These are phyloP conservation scores for Trichogramma evanescens DNA, from an alignment of 2,888 invertebrate species.

Conservation along the genomic window DNA sequence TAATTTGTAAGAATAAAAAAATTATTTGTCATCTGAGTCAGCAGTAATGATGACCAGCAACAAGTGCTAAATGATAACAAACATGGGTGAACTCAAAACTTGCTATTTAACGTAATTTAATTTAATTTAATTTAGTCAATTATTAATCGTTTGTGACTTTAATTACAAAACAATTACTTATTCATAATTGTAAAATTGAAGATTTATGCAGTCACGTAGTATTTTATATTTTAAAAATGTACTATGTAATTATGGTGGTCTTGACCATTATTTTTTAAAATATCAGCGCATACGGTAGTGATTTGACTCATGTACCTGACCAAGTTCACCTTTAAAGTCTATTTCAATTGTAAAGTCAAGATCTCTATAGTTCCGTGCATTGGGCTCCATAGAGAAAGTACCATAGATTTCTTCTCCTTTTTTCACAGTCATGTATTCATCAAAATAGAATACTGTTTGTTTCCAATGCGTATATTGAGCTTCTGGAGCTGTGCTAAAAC, in stretches of 20 bases:
- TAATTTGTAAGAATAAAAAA: slow-evolving; percentile 5
- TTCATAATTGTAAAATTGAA: too few relatives aligned
- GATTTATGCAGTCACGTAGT: too few relatives aligned
- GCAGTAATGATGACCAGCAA: slow-evolving; percentile 6
- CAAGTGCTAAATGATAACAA: slow-evolving; percentile 9
- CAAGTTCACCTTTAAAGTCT: slow-evolving; percentile 84
- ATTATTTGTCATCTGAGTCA: slow-evolving; percentile 9
- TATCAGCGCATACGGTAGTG: slow-evolving; percentile 84
- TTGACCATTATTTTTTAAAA: background rate
- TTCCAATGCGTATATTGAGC: slow-evolving; percentile 99
- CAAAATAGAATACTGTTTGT: slow-evolving; percentile 96
- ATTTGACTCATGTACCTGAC: slow-evolving; percentile 77
- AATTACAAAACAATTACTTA: too few relatives aligned
- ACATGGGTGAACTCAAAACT: too few relatives aligned
- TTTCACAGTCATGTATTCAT: slow-evolving; percentile 94
- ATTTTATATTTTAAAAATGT: too few relatives aligned
- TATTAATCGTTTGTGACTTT: too few relatives aligned
- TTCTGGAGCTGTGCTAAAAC: slow-evolving; percentile 97
- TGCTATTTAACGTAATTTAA: too few relatives aligned
- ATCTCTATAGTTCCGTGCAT: slow-evolving; percentile 93
- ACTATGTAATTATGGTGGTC: too few relatives aligned
- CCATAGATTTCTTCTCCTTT: slow-evolving; percentile 91
- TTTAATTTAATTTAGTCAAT: too few relatives aligned
- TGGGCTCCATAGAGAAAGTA: slow-evolving; percentile 88
- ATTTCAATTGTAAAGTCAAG: slow-evolving; percentile 91